Evolutionary conservation across 2,888 invertebrate genomes (phyloP).

Genomic region (Clepsis dumicolana): DNA sequence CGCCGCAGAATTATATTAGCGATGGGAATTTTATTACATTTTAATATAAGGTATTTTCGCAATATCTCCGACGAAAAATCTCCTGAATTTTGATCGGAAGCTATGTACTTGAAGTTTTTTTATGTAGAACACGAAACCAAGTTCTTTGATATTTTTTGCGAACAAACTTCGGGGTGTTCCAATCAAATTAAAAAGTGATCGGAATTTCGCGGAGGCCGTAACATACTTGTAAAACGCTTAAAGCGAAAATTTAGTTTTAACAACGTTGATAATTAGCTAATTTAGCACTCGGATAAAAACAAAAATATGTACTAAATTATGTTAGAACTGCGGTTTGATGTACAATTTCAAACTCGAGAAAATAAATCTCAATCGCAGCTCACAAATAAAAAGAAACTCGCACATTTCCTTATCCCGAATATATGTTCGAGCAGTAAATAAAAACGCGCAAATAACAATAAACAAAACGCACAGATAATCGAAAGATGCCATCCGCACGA

Average conservation of each 20-base stretch:
- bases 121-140: constrained; percentile 55
- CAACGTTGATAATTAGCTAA: background rate
- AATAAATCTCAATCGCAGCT: background rate
- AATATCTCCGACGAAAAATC: constrained; percentile 67
- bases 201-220: constrained; percentile 11
- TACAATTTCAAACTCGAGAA: background rate
- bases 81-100: constrained; percentile 63
- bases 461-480: constrained; percentile 38
- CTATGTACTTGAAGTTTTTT: constrained; percentile 49
- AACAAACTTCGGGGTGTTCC: constrained; percentile 44
- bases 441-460: constrained; percentile 40
- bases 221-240: constrained; percentile 16
- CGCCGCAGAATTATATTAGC: constrained; percentile 73
- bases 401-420: background rate
- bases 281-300: background rate
- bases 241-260: background rate
- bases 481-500: constrained; percentile 34
- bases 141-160: constrained; percentile 60
- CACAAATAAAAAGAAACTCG: background rate
- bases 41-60: constrained; percentile 76
- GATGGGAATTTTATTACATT: constrained; percentile 77
- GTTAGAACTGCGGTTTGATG: background rate
- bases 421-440: constrained; percentile 15
- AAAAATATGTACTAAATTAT: background rate
- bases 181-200: constrained; percentile 40